Conservation (phyloP, 2,113 vertebrate species). For the Cyprinodon brontotheroides region DNA sequence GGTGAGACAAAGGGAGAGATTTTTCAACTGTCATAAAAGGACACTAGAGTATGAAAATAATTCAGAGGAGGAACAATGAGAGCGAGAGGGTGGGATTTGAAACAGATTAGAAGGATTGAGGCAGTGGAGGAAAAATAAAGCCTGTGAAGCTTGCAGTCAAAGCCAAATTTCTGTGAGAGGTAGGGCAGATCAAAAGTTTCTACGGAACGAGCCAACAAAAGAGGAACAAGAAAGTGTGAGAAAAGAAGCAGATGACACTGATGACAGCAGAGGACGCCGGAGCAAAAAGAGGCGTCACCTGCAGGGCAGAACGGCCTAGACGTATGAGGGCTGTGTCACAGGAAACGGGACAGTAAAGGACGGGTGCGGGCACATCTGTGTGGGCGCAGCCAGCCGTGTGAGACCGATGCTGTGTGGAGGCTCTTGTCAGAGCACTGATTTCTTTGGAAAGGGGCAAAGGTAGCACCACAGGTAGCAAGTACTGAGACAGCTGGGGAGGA, state of each 20-base stretch:
- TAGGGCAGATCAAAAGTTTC: slow-evolving; percentile 42
- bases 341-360: slow-evolving; percentile 64
- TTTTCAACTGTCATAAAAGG: slow-evolving; percentile 8
- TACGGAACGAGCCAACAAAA: slow-evolving; percentile 8
- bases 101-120: slow-evolving; percentile 50
- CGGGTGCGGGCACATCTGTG: slow-evolving; percentile 69
- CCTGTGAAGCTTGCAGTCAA: slow-evolving; percentile 23
- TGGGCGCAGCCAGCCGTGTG: slow-evolving; percentile 62
- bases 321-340: slow-evolving; percentile 46
- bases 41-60: slow-evolving; percentile 30
- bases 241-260: not conserved
- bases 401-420: slow-evolving; percentile 52
- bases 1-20: slow-evolving; percentile 19
- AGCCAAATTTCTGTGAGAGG: slow-evolving; percentile 31
- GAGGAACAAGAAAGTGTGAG: slow-evolving; percentile 17
- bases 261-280: slow-evolving; percentile 46
- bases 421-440: slow-evolving; percentile 63
- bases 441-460: slow-evolving; percentile 62
- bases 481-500: slow-evolving; percentile 22
- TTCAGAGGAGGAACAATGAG: slow-evolving; percentile 24
- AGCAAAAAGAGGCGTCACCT: slow-evolving; percentile 28
- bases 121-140: slow-evolving; percentile 20
- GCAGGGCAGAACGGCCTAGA: slow-evolving; percentile 34
- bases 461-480: slow-evolving; percentile 49
- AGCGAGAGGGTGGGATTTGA: slow-evolving; percentile 37